Base-by-base conservation (phyloP, 2,797 vertebrate genomes). In the Rhynchonycteris naso region DNA sequence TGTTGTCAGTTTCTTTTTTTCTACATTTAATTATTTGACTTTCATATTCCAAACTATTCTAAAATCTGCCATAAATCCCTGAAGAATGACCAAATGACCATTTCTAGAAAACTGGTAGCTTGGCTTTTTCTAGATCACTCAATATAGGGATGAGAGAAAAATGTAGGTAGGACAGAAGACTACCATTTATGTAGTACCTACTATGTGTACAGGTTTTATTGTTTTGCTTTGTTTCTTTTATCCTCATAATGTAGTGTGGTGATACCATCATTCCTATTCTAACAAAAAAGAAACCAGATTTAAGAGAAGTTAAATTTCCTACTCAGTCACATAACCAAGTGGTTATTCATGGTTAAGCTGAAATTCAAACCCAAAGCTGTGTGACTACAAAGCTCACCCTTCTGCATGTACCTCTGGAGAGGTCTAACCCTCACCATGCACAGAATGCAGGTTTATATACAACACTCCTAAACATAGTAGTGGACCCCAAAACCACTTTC, bases 41-140 rank as follows among this genome's bases (percentile, higher is more conserved):
- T 90, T 97, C 50, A 74, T n/a, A 63, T 66, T 94, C 33, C 61
- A 88, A 71, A 71, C 50, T 75, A 61, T 21, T 71, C 66, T 92
- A 56, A 92, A 82, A 82, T 78, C 54, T 95, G 50, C 61, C 12
- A 24, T 65, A 24, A 76, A 38, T 71, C 21, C 54, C 33, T 75
- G 72, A 86, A 74, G 35, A 85, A 84, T 56, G 28, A 80, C 35
- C 58, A 79, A 68, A 72, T 14, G 22, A 63, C 84, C 63, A 61
- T 54, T 30, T 43, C 35, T 22, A 52, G 14, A 21, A 75, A 89
- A 68, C 38, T 22, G 22, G 12, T 26, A 79, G 28, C n/a, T 75
- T 69, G 58, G 54, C 63, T 91, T 88, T 88, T 88, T 80, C 59
- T 66, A 33, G 7, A 81, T 52, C 6, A 26, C 13, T 95, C 65